Evolutionary conservation across 2,113 vertebrate genomes (phyloP), one percentile per base, ranked within the genome.

Genomic region (Athene cunicularia): DNA sequence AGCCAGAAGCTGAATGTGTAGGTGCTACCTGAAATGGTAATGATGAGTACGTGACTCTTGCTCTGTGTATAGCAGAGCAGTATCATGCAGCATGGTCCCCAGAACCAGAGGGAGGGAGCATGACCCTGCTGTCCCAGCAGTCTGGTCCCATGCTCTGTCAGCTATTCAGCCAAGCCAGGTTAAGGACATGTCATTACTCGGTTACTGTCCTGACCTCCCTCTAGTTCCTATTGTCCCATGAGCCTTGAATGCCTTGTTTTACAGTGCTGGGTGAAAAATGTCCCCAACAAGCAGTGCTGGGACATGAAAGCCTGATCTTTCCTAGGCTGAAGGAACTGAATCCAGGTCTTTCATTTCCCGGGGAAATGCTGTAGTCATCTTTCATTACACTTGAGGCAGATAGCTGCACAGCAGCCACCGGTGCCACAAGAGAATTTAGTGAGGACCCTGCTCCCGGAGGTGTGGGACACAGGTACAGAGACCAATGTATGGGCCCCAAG

Each of bases 21-120:
- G 27, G 47, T n/a, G 22, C 30, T 24, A 18, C 8, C 7, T 32
- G 23, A 80, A 67, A 45, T 5, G 30, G 37, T 28, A 55, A 52
- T 32, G 45, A 49, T 0, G 0, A 45, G 8, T 22, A 37, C 1
- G 0, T 45, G 32, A 33, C 19, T 24, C 30, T 73, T 47, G 15
- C 41, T 77, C 64, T 71, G 12, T 14, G 45, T 43, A 8, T 24
- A 63, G 49, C 43, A 39, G 49, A 30, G 39, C 52, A 14, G 28
- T 6, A 41, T 20, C 12, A 21, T 4, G 26, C 17, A 37, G 27
- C 30, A 21, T 0, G 0, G 33, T 28, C 33, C 14, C 5, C 35
- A 80, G 53, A 49, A n/a, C 24, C 70, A 39, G 43, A 52, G 33
- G 27, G 26, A 37, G 5, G 12, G 49, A 85, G 10, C 7, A 16